These are phyloP conservation scores for Micrastur ruficollis DNA, from an alignment of 2,797 vertebrate species.

Conservation along the genomic window DNA sequence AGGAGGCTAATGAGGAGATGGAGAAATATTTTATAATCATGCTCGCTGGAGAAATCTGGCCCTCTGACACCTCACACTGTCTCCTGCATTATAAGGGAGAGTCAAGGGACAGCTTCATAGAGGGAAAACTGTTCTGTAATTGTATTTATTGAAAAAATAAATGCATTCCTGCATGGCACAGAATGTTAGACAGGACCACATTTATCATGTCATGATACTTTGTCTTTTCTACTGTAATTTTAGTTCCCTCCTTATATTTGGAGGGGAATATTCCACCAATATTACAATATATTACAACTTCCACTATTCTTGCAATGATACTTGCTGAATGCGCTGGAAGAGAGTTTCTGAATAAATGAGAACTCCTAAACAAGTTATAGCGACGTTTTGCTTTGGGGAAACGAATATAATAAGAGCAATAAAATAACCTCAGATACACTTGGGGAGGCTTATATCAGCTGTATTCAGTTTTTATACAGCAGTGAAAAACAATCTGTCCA, in stretches of 20 bases:
- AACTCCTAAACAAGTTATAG: constrained; percentile 42
- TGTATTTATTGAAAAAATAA: constrained; percentile 55
- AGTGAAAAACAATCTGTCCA: constrained; percentile 43
- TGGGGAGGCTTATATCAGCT: constrained; percentile 41
- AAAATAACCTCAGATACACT: constrained; percentile 45
- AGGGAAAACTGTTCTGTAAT: constrained; percentile 25
- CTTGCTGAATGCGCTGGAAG: constrained; percentile 14
- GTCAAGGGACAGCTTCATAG: neutral
- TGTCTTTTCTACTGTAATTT: constrained; percentile 36
- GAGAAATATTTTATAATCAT: constrained; percentile 28
- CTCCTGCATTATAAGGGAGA: neutral
- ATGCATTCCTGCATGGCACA: constrained; percentile 20
- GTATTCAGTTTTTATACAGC: constrained; percentile 43
- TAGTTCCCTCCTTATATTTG: neutral
- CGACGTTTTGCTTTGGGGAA: constrained; percentile 58
- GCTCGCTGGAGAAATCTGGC: neutral
- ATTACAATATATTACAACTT: constrained; percentile 42
- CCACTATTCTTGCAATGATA: neutral
- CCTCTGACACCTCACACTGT: constrained; percentile 3
- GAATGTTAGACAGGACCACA: neutral
- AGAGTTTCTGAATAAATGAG: constrained; percentile 47
- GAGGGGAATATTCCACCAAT: neutral
- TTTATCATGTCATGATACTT: constrained; percentile 21
- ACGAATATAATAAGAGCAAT: constrained; percentile 52
- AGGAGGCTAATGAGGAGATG: constrained; percentile 21